Evolutionary conservation across 2,888 invertebrate species (phyloP), one percentile per base, ranked within the genome.

Genomic region (Dicyrtoma fusca): DNA sequence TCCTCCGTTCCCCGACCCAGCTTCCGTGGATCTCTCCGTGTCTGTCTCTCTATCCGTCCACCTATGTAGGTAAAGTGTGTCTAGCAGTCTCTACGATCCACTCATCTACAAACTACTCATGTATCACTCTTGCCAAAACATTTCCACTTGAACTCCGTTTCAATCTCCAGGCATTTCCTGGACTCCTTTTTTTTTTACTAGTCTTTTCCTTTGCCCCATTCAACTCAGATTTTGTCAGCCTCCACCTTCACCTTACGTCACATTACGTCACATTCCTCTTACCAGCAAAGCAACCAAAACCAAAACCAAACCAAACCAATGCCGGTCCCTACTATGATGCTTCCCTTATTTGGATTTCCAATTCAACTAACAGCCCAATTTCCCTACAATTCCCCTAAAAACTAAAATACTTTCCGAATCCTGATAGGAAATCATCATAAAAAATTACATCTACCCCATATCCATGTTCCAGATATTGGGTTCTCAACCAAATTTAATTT

Each of bases 321-420:
- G 42, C n/a, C 34, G 8, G 8, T 34, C 34, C 34, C 34, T 8
- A 34, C 34, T 21, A 55, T 44, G 34, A 34, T 44, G n/a, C 42
- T 61, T 55, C 42, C 17, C 14, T 53, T 34, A 42, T 53, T 53
- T 34, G 53, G 53, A 66, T 66, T 66, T 66, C 53, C 66, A 66
- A 66, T 66, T 66, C 66, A 66, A 53, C 66, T 66, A 66, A 66
- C 53, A 55, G 66, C 53, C 14, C 21, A 19, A 11, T 17, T 53
- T 34, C 5, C 45, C 17, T 49, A 34, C 26, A 53, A 53, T 53
- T 66, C 10, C 4, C 3, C 4, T 8, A 34, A 34, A 34, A 34
- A 42, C 66, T 55, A 42, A 47, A 61, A 42, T 44, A 44, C 42
- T 61, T 44, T n/a, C 1, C 8, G 34, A 34, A 34, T n/a, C 1